Base-by-base conservation (phyloP, 2,888 invertebrate species). In the Drosophila setosimentum region DNA sequence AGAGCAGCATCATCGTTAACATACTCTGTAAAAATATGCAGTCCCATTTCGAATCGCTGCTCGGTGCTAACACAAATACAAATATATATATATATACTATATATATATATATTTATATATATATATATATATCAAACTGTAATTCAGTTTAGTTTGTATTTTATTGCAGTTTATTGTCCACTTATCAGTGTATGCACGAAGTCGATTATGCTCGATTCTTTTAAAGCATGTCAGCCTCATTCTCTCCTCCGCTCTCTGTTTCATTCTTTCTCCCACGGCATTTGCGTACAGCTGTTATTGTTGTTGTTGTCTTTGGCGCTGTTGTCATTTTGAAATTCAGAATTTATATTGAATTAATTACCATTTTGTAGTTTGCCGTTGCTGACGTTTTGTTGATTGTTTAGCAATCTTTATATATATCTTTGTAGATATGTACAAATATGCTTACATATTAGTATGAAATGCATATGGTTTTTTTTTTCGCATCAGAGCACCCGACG, bases 261-360 rank as follows among this genome's bases (percentile, higher is more conserved):
- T 58, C 49, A 16, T 18, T 59, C 55, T 33, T 24, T 29, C 63
- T 62, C 40, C 32, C 57, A 55, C 54, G 37, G 54, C 54, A 53
- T 53, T 54, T 49, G 24, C 21, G 35, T 42, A 40, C 18, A n/a
- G 49, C 33, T 50, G 27, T 16, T 64, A 21, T 32, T 49, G 48
- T 45, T 53, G 59, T 32, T 60, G 55, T 29, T 68, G 58, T 35
- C 35, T 16, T 35, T 35, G 35, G 35, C 35, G 35, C 16, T 71
- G 48, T 35, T 29, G 13, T 33, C 37, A 24, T 35, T 48, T 69
- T 33, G 10, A 48, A 76, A 76, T 74, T 80, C 35, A 53, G 62
- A 82, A 83, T 78, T 82, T 54, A 75, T 88, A 78, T 82, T 78
- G 58, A 83, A 81, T 89, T 89, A 87, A 82, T 87, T 89, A 84